Evolutionary conservation across 2,113 vertebrate species (phyloP).

Genomic region (Heterotis niloticus): DNA sequence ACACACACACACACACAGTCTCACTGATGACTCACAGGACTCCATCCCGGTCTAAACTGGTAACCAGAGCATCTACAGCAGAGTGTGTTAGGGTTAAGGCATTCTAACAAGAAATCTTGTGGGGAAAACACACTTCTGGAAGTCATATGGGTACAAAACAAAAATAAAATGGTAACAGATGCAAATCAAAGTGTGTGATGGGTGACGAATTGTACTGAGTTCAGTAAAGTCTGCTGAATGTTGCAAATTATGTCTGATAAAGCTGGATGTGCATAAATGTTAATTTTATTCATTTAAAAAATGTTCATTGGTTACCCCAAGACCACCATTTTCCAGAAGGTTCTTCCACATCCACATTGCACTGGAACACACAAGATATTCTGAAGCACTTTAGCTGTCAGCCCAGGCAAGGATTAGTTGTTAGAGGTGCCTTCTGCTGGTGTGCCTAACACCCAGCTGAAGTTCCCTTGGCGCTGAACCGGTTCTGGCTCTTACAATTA

Average conservation of each 20-base stretch:
- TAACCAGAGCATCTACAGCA: constrained; percentile 30
- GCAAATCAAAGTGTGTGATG: no score
- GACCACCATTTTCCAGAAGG: constrained; percentile 32
- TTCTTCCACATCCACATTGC: constrained; percentile 31
- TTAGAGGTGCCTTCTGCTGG: constrained; percentile 36
- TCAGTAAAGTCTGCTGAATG: neutral
- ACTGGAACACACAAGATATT: constrained; percentile 16
- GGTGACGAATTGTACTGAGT: no score
- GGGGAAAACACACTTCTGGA: constrained; percentile 45
- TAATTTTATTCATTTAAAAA: neutral
- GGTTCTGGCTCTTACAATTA: constrained; percentile 67
- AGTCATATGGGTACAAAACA: no score
- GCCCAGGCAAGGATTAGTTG: constrained; percentile 1
- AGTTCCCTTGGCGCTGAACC: constrained; percentile 10
- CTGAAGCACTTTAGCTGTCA: constrained; percentile 60
- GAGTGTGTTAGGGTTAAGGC: constrained; percentile 31
- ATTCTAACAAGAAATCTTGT: constrained; percentile 17
- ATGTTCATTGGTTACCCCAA: constrained; percentile 10
- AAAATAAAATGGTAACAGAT: no score
- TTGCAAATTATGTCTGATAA: neutral
- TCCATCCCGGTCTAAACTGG: constrained; percentile 20
- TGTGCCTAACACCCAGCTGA: constrained; percentile 37
- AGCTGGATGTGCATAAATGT: neutral
- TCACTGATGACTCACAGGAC: constrained; percentile 23
- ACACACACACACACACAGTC: neutral